Base-by-base conservation (phyloP, 1,140 invertebrate species). In the Venturia canescens region DNA sequence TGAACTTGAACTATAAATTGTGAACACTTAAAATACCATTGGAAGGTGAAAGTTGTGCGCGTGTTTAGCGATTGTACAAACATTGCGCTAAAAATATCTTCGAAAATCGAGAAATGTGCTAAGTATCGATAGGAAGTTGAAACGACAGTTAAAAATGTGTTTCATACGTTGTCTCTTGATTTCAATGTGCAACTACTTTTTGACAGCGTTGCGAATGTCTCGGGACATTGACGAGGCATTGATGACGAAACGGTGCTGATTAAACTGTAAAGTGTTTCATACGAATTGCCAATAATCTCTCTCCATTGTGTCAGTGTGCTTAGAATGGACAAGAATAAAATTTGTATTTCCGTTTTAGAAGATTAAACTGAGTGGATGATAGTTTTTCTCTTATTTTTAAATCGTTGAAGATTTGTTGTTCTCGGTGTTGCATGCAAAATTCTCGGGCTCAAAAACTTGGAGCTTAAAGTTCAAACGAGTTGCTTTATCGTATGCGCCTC, bases 121-220 rank as follows among this genome's bases (percentile, higher is more conserved):
- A 72, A 72, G 38, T 50, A 11, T 74, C 50, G 71, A 6, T 26
- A 18, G 11, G 13, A 1, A 80, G 57, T 34, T 72, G 69, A 66
- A 18, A 1, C 21, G 3, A 1, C 50, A 79, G 15, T 74, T 74
- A 50, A 76, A 27, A 50, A 83, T 83, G 81, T 83, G 81, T 38
- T 83, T 83, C 34, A 83, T 83, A 83, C 44, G 84, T 66, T 84
- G 74, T 26, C 69, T 84, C 11, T 70, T 85, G 38, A 84, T 87
- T 23, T 86, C 86, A 13, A 85, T 85, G 86, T 83, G 76, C 74
- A 83, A 85, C 69, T 86, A 84, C 48, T 83, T 83, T 31, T 80
- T 78, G 81, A 23, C 53, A 21, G 67, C 15, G 60, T 53, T 34
- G 9, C 60, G 63, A 78, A 18, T 80, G 11, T 48, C 11, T 23